Evolutionary conservation across 2,797 vertebrate genomes (phyloP), one percentile per base, ranked within the genome.

Genomic region (Tragelaphus oryx): DNA sequence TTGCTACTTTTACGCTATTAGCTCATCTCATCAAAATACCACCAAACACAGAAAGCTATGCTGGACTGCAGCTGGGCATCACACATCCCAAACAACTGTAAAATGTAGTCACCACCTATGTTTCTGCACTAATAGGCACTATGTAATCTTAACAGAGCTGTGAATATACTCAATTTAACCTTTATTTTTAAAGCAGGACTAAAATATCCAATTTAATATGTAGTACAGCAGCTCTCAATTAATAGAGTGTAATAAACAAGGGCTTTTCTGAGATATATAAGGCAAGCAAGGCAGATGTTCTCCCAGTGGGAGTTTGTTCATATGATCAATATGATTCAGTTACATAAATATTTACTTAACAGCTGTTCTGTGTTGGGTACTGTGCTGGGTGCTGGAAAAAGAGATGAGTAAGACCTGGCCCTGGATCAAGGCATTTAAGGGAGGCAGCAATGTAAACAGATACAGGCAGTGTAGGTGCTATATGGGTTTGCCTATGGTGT

Each of bases 1-100:
- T 60, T 57, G n/a, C 30, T 46, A 46, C 85, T 96, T 97, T 96
- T 91, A 96, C 4, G 10, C 88, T 71, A 80, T 97, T 97, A 97
- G 93, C 74, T 98, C 97, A 97, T 93, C 92, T 92, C 0, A 28
- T 92, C 82, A 97, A 78, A 93, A 87, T 48, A 91, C 83, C 79
- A 90, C 76, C 37, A 93, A 94, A 91, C 94, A 95, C 75, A 92
- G 85, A 88, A 82, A 96, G 74, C 83, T 80, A 96, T 78, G 89
- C 33, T 46, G n/a, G 80, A 88, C 46, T 75, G 96, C 83, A 95
- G 92, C 7, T 97, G 95, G 94, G 87, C 68, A 44, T 55, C 65
- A 0, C 3, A 16, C 24, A 94, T 71, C 88, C 87, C 91, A 88
- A 50, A 60, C 37, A 88, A 88, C 88, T 86, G 80, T 78, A 83